Evolutionary conservation across 2,888 invertebrate genomes (phyloP).

Genomic region (Thyatira batis): DNA sequence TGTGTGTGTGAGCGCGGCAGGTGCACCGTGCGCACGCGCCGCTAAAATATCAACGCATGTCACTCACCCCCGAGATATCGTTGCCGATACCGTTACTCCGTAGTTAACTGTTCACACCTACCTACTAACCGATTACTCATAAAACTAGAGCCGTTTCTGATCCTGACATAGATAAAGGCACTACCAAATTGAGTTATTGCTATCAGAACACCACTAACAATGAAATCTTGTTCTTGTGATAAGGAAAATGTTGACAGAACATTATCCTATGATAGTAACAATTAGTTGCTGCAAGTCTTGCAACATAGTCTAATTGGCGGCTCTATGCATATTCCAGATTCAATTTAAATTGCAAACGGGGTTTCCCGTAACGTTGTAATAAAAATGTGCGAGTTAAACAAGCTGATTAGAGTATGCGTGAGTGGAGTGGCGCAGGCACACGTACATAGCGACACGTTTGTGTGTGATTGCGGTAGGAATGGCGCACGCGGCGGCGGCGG

Average conservation of each 20-base stretch:
- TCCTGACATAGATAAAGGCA: not conserved
- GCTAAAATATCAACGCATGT: constrained; percentile 64
- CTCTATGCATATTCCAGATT: not conserved
- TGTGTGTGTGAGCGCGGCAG: constrained; percentile 19
- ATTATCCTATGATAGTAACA: not conserved
- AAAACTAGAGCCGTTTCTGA: not conserved
- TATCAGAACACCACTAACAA: too few relatives aligned
- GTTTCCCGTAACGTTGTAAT: not conserved
- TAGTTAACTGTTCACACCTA: constrained; percentile 7
- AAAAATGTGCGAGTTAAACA: not conserved
- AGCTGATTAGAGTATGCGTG: not conserved
- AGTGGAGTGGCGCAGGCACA: not conserved
- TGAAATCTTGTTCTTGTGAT: too few relatives aligned
- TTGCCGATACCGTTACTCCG: constrained; percentile 29
- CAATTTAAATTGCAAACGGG: not conserved
- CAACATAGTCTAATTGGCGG: not conserved
- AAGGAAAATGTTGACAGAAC: not conserved
- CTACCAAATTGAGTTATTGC: not conserved
- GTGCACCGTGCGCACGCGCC: constrained; percentile 41
- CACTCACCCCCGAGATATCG: constrained; percentile 54
- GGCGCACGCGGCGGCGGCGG: not conserved
- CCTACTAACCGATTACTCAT: not conserved
- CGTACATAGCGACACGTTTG: not conserved
- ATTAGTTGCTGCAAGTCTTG: not conserved
- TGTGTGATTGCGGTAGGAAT: not conserved